These are phyloP conservation scores for Anguilla megastoma DNA, from an alignment of 2,797 vertebrate genomes.

Conservation along the genomic window DNA sequence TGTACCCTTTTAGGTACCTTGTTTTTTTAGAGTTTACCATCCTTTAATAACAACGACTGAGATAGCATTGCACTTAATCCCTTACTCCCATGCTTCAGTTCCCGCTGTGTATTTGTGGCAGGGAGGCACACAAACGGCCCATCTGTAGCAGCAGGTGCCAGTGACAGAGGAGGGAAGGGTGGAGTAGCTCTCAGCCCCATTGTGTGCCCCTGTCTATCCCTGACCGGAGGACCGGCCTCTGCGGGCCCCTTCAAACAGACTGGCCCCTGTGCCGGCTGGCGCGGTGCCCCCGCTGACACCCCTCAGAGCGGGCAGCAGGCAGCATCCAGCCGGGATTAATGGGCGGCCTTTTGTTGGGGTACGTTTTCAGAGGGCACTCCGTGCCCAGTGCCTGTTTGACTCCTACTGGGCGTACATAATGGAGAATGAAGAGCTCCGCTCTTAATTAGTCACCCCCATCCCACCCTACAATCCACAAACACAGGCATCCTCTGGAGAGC, in stretches of 20 bases:
- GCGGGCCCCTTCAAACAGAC: background rate
- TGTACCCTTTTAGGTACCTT: background rate
- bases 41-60: background rate
- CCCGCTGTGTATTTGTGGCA: background rate
- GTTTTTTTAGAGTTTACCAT: background rate
- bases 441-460: slow-evolving; percentile 19
- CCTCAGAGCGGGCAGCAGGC: background rate
- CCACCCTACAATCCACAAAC: background rate
- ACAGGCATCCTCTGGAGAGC: background rate
- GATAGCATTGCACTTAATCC: background rate
- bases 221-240: background rate
- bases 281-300: background rate
- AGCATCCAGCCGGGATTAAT: background rate
- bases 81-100: background rate
- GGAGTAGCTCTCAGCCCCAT: background rate
- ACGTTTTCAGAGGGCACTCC: background rate
- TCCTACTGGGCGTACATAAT: background rate
- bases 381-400: background rate
- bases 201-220: background rate
- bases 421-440: background rate
- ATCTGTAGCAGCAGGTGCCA: background rate
- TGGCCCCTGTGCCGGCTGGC: background rate
- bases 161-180: background rate
- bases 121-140: background rate
- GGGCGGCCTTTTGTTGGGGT: slow-evolving; percentile 1